A percentile compares a stretch with the other conserved stretches of the same genome.
These are phyloP conservation scores for Oreochromis niloticus DNA, from an alignment of 2,113 vertebrate species.

Conservation along the genomic window DNA sequence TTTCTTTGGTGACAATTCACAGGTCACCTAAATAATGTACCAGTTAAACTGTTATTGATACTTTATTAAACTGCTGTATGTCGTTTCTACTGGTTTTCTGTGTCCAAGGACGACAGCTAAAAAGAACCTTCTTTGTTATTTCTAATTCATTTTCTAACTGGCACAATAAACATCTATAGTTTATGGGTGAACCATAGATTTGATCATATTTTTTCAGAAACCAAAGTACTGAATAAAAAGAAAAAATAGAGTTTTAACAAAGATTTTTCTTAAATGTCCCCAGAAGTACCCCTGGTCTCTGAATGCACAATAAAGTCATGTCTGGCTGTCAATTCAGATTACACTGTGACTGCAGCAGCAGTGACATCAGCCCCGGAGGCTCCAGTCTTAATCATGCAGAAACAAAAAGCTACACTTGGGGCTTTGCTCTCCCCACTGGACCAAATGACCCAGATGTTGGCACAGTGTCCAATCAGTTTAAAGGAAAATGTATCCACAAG, in stretches of 20 bases:
- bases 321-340: slow-evolving; percentile 7
- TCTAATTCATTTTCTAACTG: background rate
- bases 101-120: background rate
- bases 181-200: background rate
- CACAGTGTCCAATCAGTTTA: background rate
- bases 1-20: background rate
- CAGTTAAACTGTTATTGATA: background rate
- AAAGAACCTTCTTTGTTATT: background rate
- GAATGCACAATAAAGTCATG: background rate
- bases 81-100: background rate
- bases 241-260: background rate
- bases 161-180: background rate
- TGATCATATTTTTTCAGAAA: background rate
- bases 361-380: slow-evolving; percentile 9
- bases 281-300: background rate
- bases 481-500: background rate
- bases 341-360: background rate
- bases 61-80: background rate
- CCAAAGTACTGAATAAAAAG: background rate
- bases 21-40: background rate
- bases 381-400: slow-evolving; percentile 25
- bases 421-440: slow-evolving; percentile 13
- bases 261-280: background rate
- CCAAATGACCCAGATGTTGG: slow-evolving; percentile 21
- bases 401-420: background rate